These are phyloP conservation scores for Brachionus koreanus DNA, from an alignment of 1,140 invertebrate genomes.

Conservation along the genomic window DNA sequence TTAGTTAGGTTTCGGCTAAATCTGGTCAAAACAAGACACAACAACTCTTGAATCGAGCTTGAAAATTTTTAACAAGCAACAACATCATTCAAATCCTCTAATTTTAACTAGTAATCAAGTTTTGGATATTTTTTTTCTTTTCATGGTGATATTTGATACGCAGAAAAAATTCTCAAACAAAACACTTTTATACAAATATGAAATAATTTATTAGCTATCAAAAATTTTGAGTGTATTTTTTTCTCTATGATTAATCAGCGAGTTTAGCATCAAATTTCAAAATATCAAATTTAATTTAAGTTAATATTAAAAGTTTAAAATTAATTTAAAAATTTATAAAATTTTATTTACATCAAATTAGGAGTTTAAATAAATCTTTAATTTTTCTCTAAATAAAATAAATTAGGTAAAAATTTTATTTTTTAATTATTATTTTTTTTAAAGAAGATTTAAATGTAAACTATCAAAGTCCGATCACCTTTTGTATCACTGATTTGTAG, in stretches of 20 bases:
- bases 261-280: background rate
- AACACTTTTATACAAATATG: background rate
- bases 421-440: background rate
- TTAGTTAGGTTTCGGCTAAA: background rate
- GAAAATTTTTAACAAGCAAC: background rate
- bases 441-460: background rate
- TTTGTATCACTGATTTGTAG: constrained; percentile 10
- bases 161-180: background rate
- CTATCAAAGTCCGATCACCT: background rate
- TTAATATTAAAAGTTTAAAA: background rate
- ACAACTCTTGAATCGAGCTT: background rate
- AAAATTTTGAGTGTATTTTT: background rate
- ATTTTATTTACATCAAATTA: background rate
- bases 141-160: background rate
- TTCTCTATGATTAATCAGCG: background rate
- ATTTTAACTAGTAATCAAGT: background rate
- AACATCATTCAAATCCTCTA: background rate
- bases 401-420: background rate
- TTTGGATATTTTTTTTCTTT: background rate
- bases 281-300: background rate
- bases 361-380: background rate
- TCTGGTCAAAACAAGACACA: background rate
- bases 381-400: background rate
- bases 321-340: background rate
- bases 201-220: background rate